phyloP scores from a whole-genome alignment of 2,888 invertebrate species.

The Tromatobia lineatoria region DNA sequence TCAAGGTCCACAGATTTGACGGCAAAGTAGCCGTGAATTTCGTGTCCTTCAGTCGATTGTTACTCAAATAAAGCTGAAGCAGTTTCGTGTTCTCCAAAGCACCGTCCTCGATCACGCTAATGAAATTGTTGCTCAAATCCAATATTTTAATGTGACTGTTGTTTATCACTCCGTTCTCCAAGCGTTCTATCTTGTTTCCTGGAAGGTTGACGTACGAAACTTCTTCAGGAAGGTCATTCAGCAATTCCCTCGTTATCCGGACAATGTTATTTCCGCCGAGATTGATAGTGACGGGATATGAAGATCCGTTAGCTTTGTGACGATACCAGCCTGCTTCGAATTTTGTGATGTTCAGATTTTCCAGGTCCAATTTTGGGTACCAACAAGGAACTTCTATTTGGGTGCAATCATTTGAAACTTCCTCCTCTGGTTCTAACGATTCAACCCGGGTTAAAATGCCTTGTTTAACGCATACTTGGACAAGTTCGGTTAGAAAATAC shows the following conservation, averaged over 20 bases:
- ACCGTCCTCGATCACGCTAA: constrained; percentile 81
- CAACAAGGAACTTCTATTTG: too few species aligned
- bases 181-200: constrained; percentile 70
- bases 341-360: constrained; percentile 62
- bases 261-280: constrained; percentile 72
- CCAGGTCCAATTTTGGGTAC: too few species aligned
- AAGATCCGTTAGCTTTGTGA: too few species aligned
- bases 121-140: constrained; percentile 82
- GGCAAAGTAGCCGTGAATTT: constrained; percentile 74
- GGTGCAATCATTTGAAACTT: too few species aligned
- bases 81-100: constrained; percentile 82
- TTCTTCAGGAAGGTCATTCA: constrained; percentile 75
- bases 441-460: too few species aligned
- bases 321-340: constrained; percentile 78
- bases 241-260: constrained; percentile 74
- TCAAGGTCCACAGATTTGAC: constrained; percentile 66
- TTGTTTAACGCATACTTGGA: too few species aligned
- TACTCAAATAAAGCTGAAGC: constrained; percentile 67
- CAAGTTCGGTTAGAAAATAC: too few species aligned
- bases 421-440: too few species aligned
- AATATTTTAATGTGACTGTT: constrained; percentile 80
- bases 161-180: constrained; percentile 72
- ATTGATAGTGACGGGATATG: too few species aligned
- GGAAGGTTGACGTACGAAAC: constrained; percentile 71
- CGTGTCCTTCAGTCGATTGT: constrained; percentile 71